Conservation (phyloP, 2,797 vertebrate genomes). For the Clarias pachynema region DNA sequence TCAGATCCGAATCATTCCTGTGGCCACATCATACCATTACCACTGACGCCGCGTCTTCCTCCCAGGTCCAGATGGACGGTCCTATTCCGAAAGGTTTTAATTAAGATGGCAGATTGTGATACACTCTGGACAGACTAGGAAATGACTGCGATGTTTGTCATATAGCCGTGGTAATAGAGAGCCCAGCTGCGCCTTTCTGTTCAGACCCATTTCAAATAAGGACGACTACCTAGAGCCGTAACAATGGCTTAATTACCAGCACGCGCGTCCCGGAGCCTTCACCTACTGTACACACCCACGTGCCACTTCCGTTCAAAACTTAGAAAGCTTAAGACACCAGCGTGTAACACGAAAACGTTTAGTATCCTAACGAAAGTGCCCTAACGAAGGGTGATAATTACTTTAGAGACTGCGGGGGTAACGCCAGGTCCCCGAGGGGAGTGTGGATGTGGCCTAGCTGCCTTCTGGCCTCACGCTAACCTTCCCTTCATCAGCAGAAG, state of each 20-base stretch:
- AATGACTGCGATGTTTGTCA: conserved; percentile 13
- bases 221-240: conserved; percentile 21
- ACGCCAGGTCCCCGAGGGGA: conserved; percentile 53
- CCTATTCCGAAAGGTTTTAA: not conserved
- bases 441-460: conserved; percentile 33
- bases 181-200: conserved; percentile 51
- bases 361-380: conserved; percentile 57
- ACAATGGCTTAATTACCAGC: conserved; percentile 66
- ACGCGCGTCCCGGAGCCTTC: conserved; percentile 24
- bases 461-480: conserved; percentile 40
- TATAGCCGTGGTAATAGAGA: conserved; percentile 34
- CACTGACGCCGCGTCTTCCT: not conserved
- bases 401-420: conserved; percentile 63
- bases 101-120: conserved; percentile 11
- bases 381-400: conserved; percentile 64
- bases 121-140: not conserved
- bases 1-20: not conserved
- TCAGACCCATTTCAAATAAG: conserved; percentile 50
- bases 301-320: conserved; percentile 42
- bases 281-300: not conserved
- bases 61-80: not conserved
- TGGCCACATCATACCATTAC: not conserved
- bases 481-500: conserved; percentile 62
- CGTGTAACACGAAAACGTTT: conserved; percentile 52
- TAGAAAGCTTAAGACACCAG: conserved; percentile 33